A percentile compares a stretch with the other conserved stretches of the same genome.
Conservation (phyloP, 2,888 invertebrate species). For the Limnephilus lunatus region DNA sequence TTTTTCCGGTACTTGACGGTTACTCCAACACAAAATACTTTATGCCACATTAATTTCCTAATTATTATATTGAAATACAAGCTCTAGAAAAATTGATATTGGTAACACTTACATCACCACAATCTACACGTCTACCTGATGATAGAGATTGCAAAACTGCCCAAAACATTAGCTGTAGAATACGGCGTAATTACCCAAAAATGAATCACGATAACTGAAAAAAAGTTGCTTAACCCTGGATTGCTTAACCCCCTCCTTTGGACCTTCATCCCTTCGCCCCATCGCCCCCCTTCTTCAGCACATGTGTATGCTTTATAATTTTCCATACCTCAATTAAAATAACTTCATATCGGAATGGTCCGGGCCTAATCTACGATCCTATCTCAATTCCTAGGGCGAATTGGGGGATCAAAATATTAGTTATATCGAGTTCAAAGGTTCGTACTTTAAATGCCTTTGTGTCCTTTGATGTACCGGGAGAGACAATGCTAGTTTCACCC, state of each 20-base stretch:
- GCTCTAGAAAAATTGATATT: no score
- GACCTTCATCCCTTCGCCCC: not conserved
- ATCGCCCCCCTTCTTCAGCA: not conserved
- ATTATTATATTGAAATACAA: no score
- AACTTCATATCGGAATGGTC: slow-evolving; percentile 63
- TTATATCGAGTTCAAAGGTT: slow-evolving; percentile 59
- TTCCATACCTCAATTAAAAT: slow-evolving; percentile 66
- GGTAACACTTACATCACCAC: no score
- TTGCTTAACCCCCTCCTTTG: not conserved
- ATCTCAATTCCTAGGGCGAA: slow-evolving; percentile 62
- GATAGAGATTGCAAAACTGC: no score
- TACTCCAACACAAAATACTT: no score
- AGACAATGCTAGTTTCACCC: slow-evolving; percentile 27
- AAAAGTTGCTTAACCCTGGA: not conserved
- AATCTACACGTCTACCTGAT: no score
- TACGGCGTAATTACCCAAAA: no score
- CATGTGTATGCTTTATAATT: slow-evolving; percentile 63
- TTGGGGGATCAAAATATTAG: slow-evolving; percentile 65
- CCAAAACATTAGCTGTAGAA: no score
- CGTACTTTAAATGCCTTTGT: slow-evolving; percentile 30
- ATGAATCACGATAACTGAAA: not conserved
- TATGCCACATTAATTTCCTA: no score
- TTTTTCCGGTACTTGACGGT: no score
- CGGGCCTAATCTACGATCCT: slow-evolving; percentile 64
- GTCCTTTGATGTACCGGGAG: slow-evolving; percentile 30